These are phyloP conservation scores for Clarias laeviceps DNA, from an alignment of 2,797 vertebrate species.

Conservation along the genomic window DNA sequence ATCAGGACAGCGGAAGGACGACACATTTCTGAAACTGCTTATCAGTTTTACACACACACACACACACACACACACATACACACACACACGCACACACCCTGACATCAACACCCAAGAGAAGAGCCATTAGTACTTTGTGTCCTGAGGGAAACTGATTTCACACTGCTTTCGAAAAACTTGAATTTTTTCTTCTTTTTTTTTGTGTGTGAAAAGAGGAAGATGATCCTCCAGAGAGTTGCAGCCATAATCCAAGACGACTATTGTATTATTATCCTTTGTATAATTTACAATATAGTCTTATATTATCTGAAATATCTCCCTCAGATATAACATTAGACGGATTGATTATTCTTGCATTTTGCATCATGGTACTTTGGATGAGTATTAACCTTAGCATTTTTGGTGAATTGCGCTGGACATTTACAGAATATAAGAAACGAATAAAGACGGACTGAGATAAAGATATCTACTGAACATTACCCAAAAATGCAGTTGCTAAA, in stretches of 20 bases:
- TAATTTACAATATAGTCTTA: no score
- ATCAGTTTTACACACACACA: constrained; percentile 39
- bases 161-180: constrained; percentile 41
- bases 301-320: no score
- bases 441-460: background rate
- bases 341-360: background rate
- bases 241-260: background rate
- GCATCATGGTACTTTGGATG: background rate
- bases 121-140: constrained; percentile 42
- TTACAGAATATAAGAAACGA: background rate
- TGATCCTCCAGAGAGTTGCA: background rate
- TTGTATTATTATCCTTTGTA: background rate
- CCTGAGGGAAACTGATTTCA: constrained; percentile 39
- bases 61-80: constrained; percentile 19
- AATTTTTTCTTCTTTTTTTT: background rate
- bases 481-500: background rate
- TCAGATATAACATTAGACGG: background rate
- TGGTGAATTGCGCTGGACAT: background rate
- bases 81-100: constrained; percentile 19
- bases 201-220: constrained; percentile 34
- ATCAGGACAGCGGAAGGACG: constrained; percentile 46
- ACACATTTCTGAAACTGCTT: constrained; percentile 45
- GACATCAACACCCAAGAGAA: constrained; percentile 50
- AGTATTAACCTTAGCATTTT: background rate
- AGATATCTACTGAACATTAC: background rate